Evolutionary conservation across 2,113 vertebrate species (phyloP).

Genomic region (Nerophis lumbriciformis): DNA sequence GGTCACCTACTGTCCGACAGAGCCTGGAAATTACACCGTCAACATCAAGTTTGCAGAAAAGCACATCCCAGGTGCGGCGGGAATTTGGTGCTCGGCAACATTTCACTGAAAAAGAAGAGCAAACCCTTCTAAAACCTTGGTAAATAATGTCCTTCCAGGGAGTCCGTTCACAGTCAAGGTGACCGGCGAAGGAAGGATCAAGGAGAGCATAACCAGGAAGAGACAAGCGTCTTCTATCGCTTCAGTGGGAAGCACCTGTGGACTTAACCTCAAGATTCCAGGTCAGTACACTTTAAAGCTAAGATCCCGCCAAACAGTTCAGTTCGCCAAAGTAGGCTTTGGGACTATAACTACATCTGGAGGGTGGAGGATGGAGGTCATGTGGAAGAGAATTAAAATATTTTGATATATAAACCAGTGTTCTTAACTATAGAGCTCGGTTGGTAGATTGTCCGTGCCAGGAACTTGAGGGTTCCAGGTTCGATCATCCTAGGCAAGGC

Average conservation of each 20-base stretch:
- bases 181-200: constrained; percentile 91
- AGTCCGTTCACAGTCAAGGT: constrained; percentile 97
- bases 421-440: no score
- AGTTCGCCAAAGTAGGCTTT: neutral
- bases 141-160: constrained; percentile 61
- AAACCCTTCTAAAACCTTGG: no score
- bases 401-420: no score
- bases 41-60: constrained; percentile 96
- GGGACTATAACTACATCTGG: neutral
- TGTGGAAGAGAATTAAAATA: no score
- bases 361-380: no score
- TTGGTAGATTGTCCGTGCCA: no score
- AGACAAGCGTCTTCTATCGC: constrained; percentile 90
- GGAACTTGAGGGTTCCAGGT: no score
- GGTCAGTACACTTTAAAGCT: constrained; percentile 61
- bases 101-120: neutral
- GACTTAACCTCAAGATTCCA: constrained; percentile 97
- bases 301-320: neutral
- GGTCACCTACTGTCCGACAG: constrained; percentile 94
- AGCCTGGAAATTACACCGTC: constrained; percentile 92
- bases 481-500: no score
- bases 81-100: constrained; percentile 4
- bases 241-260: constrained; percentile 90
- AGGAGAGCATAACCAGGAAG: constrained; percentile 91
- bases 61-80: constrained; percentile 82